A percentile compares a stretch with the other conserved stretches of the same genome.
These are phyloP conservation scores for Beris morrisii DNA, from an alignment of 2,888 invertebrate genomes.

Conservation along the genomic window DNA sequence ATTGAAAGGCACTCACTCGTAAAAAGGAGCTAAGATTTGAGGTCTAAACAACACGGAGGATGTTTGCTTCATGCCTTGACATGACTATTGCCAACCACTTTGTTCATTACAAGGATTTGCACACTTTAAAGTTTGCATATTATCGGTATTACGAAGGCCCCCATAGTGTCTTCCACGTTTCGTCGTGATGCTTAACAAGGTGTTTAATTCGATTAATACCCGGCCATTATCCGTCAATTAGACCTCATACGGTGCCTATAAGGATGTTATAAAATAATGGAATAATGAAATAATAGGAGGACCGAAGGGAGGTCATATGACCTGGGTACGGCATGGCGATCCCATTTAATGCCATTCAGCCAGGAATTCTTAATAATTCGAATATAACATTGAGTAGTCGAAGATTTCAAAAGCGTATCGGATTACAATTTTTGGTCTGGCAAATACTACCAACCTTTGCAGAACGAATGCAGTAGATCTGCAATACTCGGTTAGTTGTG, in stretches of 20 bases:
- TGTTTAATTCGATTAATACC: conserved; percentile 39
- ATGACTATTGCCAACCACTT: conserved; percentile 1
- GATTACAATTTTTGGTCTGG: conserved; percentile 12
- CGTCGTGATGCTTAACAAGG: conserved; percentile 30
- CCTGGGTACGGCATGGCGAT: conserved; percentile 1
- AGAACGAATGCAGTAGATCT: too few relatives aligned
- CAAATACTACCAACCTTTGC: neutral
- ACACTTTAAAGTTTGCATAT: too few relatives aligned
- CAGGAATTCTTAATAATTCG: neutral
- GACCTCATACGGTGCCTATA: conserved; percentile 30
- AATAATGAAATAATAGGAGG: conserved; percentile 37
- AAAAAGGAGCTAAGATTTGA: conserved; percentile 1
- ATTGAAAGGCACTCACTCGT: conserved; percentile 12
- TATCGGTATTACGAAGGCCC: too few relatives aligned
- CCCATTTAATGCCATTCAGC: conserved; percentile 3
- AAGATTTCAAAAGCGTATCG: conserved; percentile 23
- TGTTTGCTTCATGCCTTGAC: conserved; percentile 7
- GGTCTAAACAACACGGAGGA: conserved; percentile 15
- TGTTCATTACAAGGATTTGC: neutral
- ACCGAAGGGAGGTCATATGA: conserved; percentile 35
- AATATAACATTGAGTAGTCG: conserved; percentile 2
- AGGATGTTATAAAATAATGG: conserved; percentile 37
- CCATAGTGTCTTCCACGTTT: neutral
- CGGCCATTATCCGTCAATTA: conserved; percentile 39
- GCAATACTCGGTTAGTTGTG: neutral